Percentiles rank a stretch among this genome's conserved stretches.
Conservation (phyloP, 2,888 invertebrate species). For the Opisthograptis luteolata region DNA sequence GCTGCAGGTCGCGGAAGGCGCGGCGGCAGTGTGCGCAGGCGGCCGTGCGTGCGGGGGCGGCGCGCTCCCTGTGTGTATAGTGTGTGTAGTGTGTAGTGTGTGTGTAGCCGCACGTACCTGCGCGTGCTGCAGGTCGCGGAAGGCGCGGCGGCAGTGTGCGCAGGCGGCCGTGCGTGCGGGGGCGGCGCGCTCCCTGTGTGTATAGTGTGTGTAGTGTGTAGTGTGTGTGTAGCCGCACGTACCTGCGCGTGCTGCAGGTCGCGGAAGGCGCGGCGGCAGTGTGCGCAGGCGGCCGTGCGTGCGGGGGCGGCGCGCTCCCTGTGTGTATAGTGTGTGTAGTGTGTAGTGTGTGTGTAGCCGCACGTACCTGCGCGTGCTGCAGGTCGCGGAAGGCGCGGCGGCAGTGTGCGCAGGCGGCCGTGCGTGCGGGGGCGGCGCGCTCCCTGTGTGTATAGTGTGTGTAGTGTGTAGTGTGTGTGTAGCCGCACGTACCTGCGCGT, state of each 20-base stretch:
- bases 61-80: too few species aligned
- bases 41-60: not conserved
- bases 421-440: slow-evolving; percentile 9
- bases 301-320: too few species aligned
- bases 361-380: not conserved
- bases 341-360: too few species aligned
- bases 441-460: too few species aligned
- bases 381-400: not conserved
- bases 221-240: too few species aligned
- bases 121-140: slow-evolving; percentile 27
- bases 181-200: not conserved
- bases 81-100: too few species aligned
- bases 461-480: too few species aligned
- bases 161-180: not conserved
- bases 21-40: not conserved
- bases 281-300: not conserved
- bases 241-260: not conserved
- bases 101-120: slow-evolving; percentile 48
- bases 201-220: too few species aligned
- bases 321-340: too few species aligned
- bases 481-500: slow-evolving; percentile 55
- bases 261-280: not conserved
- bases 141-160: not conserved
- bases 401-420: not conserved
- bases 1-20: too few species aligned